These are phyloP conservation scores for Dendropsophus ebraccatus DNA, from an alignment of 2,113 vertebrate genomes.

Conservation along the genomic window DNA sequence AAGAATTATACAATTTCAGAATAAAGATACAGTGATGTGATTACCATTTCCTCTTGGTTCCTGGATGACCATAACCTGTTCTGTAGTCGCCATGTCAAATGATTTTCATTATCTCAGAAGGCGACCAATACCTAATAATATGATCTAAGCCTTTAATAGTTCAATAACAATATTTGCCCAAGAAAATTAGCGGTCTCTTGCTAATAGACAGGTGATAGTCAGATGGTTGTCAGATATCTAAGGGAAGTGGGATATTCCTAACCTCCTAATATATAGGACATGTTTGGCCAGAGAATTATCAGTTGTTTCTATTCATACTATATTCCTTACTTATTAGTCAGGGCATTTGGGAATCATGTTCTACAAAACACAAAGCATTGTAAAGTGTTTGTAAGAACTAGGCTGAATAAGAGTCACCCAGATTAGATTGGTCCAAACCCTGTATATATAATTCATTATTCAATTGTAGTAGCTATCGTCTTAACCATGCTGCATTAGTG, in stretches of 20 bases:
- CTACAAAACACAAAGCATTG: background rate
- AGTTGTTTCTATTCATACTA: background rate
- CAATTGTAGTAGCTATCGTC: background rate
- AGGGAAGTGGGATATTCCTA: background rate
- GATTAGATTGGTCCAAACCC: background rate
- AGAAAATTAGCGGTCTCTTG: background rate
- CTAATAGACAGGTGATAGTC: background rate
- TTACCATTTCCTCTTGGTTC: background rate
- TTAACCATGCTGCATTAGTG: background rate
- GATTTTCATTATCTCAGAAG: background rate
- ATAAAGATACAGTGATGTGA: too few relatives aligned
- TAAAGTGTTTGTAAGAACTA: background rate
- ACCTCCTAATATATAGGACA: background rate
- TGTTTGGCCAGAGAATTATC: background rate
- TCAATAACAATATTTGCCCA: background rate
- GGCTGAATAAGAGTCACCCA: background rate
- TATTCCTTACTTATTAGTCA: background rate
- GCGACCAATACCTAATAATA: background rate
- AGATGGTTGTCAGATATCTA: background rate
- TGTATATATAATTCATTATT: conserved; percentile 16
- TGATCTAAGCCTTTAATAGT: background rate
- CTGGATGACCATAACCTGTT: background rate
- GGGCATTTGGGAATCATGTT: background rate
- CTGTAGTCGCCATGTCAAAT: background rate
- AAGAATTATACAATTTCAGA: background rate